Evolutionary conservation across 2,888 invertebrate genomes (phyloP).

Genomic region (Drosophila conformis): DNA sequence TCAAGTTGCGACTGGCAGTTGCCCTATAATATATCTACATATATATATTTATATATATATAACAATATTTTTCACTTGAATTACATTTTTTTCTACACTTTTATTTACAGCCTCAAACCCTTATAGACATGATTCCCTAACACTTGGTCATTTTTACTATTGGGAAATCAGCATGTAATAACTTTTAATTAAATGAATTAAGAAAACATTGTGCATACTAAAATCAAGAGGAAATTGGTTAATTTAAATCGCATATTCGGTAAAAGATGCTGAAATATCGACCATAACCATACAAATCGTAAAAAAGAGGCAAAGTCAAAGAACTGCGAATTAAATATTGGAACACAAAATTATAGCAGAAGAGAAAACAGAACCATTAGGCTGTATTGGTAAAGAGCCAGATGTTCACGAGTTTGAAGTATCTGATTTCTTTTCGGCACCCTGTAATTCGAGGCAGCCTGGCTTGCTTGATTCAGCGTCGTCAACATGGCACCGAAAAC

Average conservation of each 20-base stretch:
- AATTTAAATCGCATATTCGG: background rate
- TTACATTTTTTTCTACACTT: background rate
- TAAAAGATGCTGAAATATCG: background rate
- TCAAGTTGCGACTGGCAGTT: background rate
- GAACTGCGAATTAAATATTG: background rate
- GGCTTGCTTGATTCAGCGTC: background rate
- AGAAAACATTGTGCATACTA: background rate
- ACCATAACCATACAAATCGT: background rate
- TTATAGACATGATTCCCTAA: background rate
- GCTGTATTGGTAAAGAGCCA: background rate
- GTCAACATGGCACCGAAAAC: background rate
- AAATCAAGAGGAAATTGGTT: background rate
- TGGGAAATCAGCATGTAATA: background rate
- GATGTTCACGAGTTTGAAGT: background rate
- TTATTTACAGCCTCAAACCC: background rate
- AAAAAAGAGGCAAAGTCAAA: background rate
- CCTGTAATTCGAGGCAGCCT: background rate
- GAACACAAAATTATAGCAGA: background rate
- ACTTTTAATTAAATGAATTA: no score
- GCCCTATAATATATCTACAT: conserved; percentile 20
- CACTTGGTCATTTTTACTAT: background rate
- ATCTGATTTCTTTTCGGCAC: background rate
- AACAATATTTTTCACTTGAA: background rate
- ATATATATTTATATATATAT: background rate
- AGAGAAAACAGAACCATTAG: background rate